phyloP scores from a whole-genome alignment of 2,113 vertebrate species.

The Colossoma macropomum region DNA sequence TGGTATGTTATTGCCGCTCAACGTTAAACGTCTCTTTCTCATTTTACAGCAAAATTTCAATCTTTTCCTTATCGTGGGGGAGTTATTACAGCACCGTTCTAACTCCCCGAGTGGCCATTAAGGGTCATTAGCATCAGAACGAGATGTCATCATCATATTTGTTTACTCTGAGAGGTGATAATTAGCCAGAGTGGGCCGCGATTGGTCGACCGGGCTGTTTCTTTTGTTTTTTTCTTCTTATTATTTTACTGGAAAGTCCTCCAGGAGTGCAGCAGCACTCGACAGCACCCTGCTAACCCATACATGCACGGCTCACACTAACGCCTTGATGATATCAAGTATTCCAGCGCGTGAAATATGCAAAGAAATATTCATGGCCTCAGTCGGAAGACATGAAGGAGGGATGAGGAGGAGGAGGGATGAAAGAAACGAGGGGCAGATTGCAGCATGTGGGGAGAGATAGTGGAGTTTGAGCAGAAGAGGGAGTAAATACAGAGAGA shows the following conservation, averaged over 20 bases:
- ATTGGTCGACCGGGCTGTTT: constrained; percentile 27
- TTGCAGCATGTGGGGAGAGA: constrained; percentile 39
- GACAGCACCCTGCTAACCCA: constrained; percentile 6
- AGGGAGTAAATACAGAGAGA: constrained; percentile 32
- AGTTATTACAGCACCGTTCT: constrained; percentile 46
- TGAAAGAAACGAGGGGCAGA: constrained; percentile 30
- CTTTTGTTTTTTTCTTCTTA: neutral
- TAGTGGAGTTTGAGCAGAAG: constrained; percentile 8
- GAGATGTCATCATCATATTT: constrained; percentile 61
- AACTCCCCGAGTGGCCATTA: constrained; percentile 55
- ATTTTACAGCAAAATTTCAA: neutral
- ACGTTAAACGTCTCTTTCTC: constrained; percentile 13
- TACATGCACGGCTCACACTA: constrained; percentile 7
- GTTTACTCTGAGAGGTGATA: constrained; percentile 51
- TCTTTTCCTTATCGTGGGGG: constrained; percentile 31
- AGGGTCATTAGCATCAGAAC: constrained; percentile 60
- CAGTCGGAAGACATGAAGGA: constrained; percentile 47
- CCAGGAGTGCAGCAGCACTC: constrained; percentile 15
- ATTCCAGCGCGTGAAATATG: constrained; percentile 35
- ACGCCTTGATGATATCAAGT: constrained; percentile 47
- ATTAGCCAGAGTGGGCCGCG: constrained; percentile 36
- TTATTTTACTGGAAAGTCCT: constrained; percentile 31
- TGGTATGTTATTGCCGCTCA: constrained; percentile 35
- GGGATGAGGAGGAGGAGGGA: constrained; percentile 39
- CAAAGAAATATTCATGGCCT: constrained; percentile 57